Evolutionary conservation across 2,888 invertebrate genomes (phyloP).

Genomic region (Netelia melanura): DNA sequence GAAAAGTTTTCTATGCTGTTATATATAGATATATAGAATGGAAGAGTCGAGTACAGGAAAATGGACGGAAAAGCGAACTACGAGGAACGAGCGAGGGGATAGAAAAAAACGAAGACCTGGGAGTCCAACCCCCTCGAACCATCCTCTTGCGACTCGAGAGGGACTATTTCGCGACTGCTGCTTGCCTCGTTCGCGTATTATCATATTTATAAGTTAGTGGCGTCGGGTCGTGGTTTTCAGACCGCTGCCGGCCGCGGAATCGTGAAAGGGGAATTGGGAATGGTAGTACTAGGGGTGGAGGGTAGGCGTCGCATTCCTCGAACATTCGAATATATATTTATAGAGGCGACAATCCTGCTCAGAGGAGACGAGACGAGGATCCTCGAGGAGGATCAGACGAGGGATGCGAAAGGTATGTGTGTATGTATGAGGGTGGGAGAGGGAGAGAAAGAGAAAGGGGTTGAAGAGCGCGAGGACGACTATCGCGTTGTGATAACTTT

Average conservation of each 20-base stretch:
- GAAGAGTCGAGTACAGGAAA: slow-evolving; percentile 30
- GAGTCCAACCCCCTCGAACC: slow-evolving; percentile 13
- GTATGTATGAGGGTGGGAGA: neutral
- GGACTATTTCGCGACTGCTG: slow-evolving; percentile 82
- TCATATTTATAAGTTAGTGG: slow-evolving; percentile 83
- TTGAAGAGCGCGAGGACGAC: no score
- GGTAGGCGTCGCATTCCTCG: slow-evolving; percentile 36
- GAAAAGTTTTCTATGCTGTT: neutral
- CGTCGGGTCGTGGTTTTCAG: slow-evolving; percentile 60
- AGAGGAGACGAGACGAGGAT: no score
- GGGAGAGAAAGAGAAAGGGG: no score
- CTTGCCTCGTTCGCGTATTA: slow-evolving; percentile 80
- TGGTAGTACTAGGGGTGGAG: neutral
- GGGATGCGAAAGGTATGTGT: neutral
- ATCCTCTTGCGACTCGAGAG: slow-evolving; percentile 53
- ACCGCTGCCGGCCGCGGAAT: slow-evolving; percentile 55
- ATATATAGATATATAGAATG: slow-evolving; percentile 23
- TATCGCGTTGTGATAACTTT: no score
- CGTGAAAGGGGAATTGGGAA: slow-evolving; percentile 22
- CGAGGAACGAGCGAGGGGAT: slow-evolving; percentile 15
- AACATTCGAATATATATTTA: slow-evolving; percentile 21
- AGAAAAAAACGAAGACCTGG: slow-evolving; percentile 19
- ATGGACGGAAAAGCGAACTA: slow-evolving; percentile 60
- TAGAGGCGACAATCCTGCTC: no score
- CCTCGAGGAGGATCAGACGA: neutral